Evolutionary conservation across 2,113 vertebrate genomes (phyloP).

Genomic region (Nerophis ophidion): DNA sequence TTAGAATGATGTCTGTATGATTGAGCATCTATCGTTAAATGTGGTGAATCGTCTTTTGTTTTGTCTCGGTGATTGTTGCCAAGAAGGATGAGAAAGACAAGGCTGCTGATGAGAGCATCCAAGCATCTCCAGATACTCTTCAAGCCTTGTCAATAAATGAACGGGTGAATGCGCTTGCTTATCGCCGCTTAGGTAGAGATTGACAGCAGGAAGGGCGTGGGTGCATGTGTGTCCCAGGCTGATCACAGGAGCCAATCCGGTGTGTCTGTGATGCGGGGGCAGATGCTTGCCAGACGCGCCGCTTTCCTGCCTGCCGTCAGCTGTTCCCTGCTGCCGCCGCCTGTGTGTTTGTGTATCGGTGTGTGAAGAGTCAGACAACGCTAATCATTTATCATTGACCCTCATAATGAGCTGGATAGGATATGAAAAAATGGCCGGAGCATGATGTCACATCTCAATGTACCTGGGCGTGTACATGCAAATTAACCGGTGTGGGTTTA

Average conservation of each 20-base stretch:
- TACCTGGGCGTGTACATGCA: slow-evolving; percentile 11
- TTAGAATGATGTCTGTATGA: too few species aligned
- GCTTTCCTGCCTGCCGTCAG: slow-evolving; percentile 18
- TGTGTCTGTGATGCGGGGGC: slow-evolving; percentile 8
- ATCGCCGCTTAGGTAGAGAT: slow-evolving; percentile 7
- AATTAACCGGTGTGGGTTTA: slow-evolving; percentile 41
- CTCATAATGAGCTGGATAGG: slow-evolving; percentile 32
- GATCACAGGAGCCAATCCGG: slow-evolving; percentile 22
- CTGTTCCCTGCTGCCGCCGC: slow-evolving; percentile 20
- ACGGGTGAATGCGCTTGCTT: slow-evolving; percentile 43
- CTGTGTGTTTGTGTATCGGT: slow-evolving; percentile 10
- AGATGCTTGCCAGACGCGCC: slow-evolving; percentile 13
- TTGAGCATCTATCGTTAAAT: too few species aligned
- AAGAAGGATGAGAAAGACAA: slow-evolving; percentile 27
- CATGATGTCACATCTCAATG: slow-evolving; percentile 7
- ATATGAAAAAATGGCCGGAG: slow-evolving; percentile 27
- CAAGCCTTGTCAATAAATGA: slow-evolving; percentile 15
- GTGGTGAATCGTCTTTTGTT: not conserved
- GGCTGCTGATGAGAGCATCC: slow-evolving; percentile 24
- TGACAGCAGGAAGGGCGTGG: slow-evolving; percentile 18
- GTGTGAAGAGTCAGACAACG: slow-evolving; percentile 18
- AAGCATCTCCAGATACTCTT: slow-evolving; percentile 2
- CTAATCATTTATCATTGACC: slow-evolving; percentile 47
- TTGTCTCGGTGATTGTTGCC: slow-evolving; percentile 18
- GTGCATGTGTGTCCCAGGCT: slow-evolving; percentile 9